Conservation (phyloP, 1,140 invertebrate species). For the Acromyrmex charruanus region DNA sequence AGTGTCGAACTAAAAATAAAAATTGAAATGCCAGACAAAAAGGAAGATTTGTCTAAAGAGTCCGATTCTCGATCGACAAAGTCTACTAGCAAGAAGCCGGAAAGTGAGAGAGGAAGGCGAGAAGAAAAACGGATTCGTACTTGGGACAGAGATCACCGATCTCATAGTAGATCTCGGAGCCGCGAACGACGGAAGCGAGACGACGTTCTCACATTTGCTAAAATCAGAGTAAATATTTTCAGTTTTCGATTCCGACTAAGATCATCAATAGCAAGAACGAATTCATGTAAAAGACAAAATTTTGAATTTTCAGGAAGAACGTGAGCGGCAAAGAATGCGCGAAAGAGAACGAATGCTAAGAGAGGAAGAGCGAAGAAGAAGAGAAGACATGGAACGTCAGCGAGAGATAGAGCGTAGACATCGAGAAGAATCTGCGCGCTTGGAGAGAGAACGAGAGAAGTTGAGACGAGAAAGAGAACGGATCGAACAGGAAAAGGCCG, state of each 20-base stretch:
- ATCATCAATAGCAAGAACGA: neutral
- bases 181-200: constrained; percentile 83
- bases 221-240: constrained; percentile 88
- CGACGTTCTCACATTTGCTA: constrained; percentile 89
- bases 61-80: constrained; percentile 83
- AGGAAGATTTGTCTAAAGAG: constrained; percentile 82
- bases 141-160: constrained; percentile 81
- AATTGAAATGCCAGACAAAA: constrained; percentile 78
- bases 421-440: constrained; percentile 92
- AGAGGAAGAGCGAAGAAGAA: constrained; percentile 92
- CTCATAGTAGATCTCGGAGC: constrained; percentile 82
- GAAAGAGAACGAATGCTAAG: constrained; percentile 92
- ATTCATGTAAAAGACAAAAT: neutral
- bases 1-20: constrained; percentile 78
- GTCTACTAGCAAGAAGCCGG: constrained; percentile 84
- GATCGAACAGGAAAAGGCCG: constrained; percentile 93
- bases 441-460: constrained; percentile 93
- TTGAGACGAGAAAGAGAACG: constrained; percentile 92
- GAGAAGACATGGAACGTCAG: constrained; percentile 90
- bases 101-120: constrained; percentile 82
- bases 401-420: constrained; percentile 93
- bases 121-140: constrained; percentile 83
- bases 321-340: constrained; percentile 92
- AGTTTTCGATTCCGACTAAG: neutral
- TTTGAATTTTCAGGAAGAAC: constrained; percentile 88